Conservation (phyloP, 2,797 vertebrate genomes). For the Liparis tanakae region DNA sequence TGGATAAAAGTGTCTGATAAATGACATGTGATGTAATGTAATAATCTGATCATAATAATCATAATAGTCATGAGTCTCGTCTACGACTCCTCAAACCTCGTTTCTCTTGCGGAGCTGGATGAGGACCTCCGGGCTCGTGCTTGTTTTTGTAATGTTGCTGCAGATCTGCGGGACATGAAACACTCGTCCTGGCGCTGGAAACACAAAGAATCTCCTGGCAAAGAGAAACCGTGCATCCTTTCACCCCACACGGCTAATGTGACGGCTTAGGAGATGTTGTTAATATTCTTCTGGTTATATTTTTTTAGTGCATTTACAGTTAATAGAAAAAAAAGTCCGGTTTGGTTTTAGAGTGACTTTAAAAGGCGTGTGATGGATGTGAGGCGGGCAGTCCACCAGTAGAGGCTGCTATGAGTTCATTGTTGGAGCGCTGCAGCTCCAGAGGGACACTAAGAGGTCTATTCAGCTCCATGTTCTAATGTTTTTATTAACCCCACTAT, state of each 20-base stretch:
- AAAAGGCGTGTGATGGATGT: constrained; percentile 12
- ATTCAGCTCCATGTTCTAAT: not conserved
- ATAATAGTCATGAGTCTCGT: not conserved
- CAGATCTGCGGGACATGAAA: not conserved
- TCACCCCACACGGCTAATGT: not conserved
- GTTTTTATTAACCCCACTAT: not conserved
- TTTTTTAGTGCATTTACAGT: too few species aligned
- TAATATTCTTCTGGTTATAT: too few species aligned
- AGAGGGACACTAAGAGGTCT: not conserved
- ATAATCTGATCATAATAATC: not conserved
- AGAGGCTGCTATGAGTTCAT: constrained; percentile 68
- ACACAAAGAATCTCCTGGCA: not conserved
- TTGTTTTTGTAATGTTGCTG: constrained; percentile 1
- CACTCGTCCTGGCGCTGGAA: not conserved
- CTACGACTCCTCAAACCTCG: not conserved
- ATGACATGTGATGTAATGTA: too few species aligned
- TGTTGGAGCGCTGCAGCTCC: not conserved
- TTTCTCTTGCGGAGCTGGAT: not conserved
- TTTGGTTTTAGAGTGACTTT: not conserved
- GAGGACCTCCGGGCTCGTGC: not conserved
- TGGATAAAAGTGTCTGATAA: too few species aligned
- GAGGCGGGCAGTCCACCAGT: constrained; percentile 40
- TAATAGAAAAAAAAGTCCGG: not conserved
- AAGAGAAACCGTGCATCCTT: not conserved
- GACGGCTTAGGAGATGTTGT: not conserved